These are phyloP conservation scores for Bellardia pandia DNA, from an alignment of 2,888 invertebrate species.

Conservation along the genomic window DNA sequence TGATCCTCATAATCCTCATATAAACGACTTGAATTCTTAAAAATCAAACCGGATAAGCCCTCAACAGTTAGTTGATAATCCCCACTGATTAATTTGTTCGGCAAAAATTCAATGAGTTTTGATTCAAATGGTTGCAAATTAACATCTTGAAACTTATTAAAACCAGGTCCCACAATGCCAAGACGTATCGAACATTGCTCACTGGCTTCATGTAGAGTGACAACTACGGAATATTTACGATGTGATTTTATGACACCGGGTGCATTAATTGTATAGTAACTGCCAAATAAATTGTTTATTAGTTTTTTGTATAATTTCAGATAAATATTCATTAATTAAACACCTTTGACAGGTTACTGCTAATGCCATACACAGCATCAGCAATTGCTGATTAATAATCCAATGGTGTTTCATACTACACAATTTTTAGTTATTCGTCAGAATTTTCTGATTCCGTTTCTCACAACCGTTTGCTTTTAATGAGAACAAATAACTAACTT, in stretches of 20 bases:
- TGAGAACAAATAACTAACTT: too few species aligned
- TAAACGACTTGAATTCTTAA: constrained; percentile 88
- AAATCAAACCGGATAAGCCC: constrained; percentile 90
- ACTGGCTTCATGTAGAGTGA: constrained; percentile 18
- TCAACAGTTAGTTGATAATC: constrained; percentile 71
- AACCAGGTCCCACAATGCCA: constrained; percentile 24
- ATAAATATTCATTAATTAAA: neutral
- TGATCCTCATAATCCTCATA: constrained; percentile 84
- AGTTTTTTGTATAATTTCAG: neutral
- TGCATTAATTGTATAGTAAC: constrained; percentile 58
- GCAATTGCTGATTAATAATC: neutral
- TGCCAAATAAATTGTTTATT: constrained; percentile 4
- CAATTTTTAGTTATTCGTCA: too few species aligned
- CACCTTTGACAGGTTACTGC: constrained; percentile 24
- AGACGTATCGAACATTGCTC: constrained; percentile 34
- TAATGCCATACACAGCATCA: neutral
- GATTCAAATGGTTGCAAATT: constrained; percentile 30
- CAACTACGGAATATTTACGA: constrained; percentile 74
- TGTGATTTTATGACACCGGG: constrained; percentile 57
- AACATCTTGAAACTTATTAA: constrained; percentile 9
- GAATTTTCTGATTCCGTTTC: too few species aligned
- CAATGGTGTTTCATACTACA: constrained; percentile 21
- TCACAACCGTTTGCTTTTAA: too few species aligned
- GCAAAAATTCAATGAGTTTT: constrained; percentile 27
- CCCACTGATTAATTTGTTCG: neutral